Evolutionary conservation across 2,797 vertebrate genomes (phyloP), one percentile per base, ranked within the genome.

Genomic region (Sebastes taczanowskii): DNA sequence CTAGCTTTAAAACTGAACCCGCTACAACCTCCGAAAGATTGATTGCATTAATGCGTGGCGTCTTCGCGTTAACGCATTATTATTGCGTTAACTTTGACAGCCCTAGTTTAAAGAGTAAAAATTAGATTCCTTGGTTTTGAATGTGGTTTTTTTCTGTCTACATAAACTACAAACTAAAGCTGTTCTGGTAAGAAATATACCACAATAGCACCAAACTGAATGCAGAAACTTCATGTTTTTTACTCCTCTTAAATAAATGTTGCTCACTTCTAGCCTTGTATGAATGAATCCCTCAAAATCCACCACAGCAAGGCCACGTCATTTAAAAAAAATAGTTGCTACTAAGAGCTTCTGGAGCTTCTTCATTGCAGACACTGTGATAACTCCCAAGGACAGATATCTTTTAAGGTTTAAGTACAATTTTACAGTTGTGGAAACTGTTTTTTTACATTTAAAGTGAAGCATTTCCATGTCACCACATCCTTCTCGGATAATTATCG

Each of bases 401-500:
- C 8, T 52, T 42, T 74, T 62, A 25, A 65, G 25, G 7, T 25
- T 71, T 8, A 46, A 46, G 22, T 2, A 18, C 10, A 8, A 6
- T 2, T 56, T 30, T 27, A 62, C 25, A 29, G 9, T 25, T 20
- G 20, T 68, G 29, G 7, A 71, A 73, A 78, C 4, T 5, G 11
- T 23, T 65, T 2, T 77, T 69, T 71, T 53, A 49, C 53, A 81
- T 82, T 58, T 59, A 11, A 58, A 83, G n/a, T 58, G 23, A 84
- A 77, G 46, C 2, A 35, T 71, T 77, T 69, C 59, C 42, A 62
- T 68, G 63, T 84, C 52, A 64, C 35, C 6, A 56, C 78, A 81
- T 84, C 62, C 22, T 71, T 82, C 66, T 53, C 11, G 1, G 35
- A 72, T 84, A 86, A 88, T 91, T 76, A 89, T 80, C 5, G 13